These are phyloP conservation scores for Oscheius myriophilus DNA, from an alignment of 2,888 invertebrate genomes.

Conservation along the genomic window DNA sequence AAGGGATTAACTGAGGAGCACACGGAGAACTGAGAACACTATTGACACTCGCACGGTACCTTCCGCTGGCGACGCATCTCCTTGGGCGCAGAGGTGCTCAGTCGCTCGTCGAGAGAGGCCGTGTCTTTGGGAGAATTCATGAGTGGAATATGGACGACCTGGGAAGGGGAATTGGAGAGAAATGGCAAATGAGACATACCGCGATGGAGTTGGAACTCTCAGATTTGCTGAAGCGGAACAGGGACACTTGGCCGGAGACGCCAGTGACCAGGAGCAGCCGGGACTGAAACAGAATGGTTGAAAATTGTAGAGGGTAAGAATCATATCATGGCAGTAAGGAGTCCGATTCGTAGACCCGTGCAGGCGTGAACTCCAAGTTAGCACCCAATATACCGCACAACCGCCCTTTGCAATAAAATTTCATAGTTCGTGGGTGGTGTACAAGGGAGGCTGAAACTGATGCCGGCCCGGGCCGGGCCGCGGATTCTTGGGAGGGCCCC, in stretches of 20 bases:
- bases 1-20: background rate
- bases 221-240: conserved; percentile 92
- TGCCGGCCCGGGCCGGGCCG: no score
- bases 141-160: conserved; percentile 37
- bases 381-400: no score
- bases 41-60: conserved; percentile 32
- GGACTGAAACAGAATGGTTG: conserved; percentile 74
- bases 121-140: conserved; percentile 32
- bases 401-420: no score
- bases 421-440: no score
- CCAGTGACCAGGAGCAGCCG: conserved; percentile 88
- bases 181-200: conserved; percentile 73
- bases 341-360: no score
- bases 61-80: conserved; percentile 51
- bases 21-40: background rate
- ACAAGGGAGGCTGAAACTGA: no score
- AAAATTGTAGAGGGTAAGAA: background rate
- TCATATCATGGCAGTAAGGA: no score
- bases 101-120: conserved; percentile 31
- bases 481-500: no score
- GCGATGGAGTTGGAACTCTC: conserved; percentile 81
- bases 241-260: conserved; percentile 89
- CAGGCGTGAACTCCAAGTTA: no score
- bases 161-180: conserved; percentile 35
- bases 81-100: conserved; percentile 29